phyloP scores from a whole-genome alignment of 2,113 vertebrate species.

The Ammodytes marinus region DNA sequence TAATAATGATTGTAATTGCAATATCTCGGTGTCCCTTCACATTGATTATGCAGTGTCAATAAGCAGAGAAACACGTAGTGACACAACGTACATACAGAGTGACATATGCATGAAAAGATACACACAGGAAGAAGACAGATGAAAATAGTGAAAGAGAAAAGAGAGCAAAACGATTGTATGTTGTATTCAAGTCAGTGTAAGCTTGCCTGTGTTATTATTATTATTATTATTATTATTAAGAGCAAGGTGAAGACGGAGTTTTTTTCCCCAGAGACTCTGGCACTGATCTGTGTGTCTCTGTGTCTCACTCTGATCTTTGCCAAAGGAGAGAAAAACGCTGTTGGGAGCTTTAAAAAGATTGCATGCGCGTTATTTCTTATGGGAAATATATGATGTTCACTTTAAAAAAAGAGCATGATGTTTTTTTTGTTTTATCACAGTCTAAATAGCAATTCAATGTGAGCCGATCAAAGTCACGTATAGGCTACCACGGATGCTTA shows the following conservation, averaged over 20 bases:
- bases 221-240: constrained; percentile 67
- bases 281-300: constrained; percentile 67
- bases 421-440: constrained; percentile 35
- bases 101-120: not conserved
- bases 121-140: not conserved
- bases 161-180: not conserved
- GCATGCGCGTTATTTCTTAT: constrained; percentile 50
- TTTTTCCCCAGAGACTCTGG: constrained; percentile 56
- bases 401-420: constrained; percentile 38
- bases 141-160: not conserved
- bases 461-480: constrained; percentile 22
- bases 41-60: constrained; percentile 71
- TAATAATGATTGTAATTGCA: constrained; percentile 72
- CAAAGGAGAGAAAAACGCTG: constrained; percentile 62
- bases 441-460: constrained; percentile 33
- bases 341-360: constrained; percentile 58
- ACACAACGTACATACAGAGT: constrained; percentile 2
- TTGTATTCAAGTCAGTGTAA: constrained; percentile 33
- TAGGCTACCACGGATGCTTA: not conserved
- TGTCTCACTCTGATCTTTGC: constrained; percentile 68
- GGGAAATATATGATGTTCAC: constrained; percentile 53
- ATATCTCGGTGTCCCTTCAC: constrained; percentile 45
- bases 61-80: constrained; percentile 34
- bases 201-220: constrained; percentile 56
- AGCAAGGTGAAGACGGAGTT: constrained; percentile 55